Evolutionary conservation across 2,888 invertebrate genomes (phyloP).

Genomic region (Leptura quadrifasciata): DNA sequence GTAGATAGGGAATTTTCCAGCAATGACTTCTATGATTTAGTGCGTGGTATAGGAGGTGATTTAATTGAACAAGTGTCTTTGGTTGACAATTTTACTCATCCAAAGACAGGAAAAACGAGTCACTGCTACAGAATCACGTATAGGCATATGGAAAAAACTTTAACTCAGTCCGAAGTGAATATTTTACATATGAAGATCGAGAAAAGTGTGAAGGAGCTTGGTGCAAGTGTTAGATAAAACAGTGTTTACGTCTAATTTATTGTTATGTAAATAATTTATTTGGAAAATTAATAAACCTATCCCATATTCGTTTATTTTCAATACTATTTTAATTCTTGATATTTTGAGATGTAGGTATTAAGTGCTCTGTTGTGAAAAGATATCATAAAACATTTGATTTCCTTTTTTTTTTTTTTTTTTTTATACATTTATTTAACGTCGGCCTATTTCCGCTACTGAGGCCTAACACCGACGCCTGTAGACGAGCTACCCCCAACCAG

Average conservation of each 20-base stretch:
- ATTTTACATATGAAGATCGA: constrained; percentile 87
- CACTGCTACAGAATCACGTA: constrained; percentile 95
- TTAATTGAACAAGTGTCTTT: constrained; percentile 92
- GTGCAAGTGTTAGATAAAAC: constrained; percentile 73
- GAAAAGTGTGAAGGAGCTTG: constrained; percentile 71
- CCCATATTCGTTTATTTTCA: neutral
- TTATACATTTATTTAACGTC: no score
- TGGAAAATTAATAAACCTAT: neutral
- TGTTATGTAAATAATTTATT: neutral
- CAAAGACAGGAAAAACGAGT: constrained; percentile 87
- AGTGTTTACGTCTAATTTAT: neutral
- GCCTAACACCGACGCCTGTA: no score
- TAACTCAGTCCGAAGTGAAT: constrained; percentile 92
- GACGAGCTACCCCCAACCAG: no score
- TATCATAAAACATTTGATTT: no score
- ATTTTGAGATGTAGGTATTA: no score
- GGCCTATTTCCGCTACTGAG: no score
- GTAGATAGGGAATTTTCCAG: constrained; percentile 79
- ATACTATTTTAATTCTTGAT: neutral
- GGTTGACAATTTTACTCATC: constrained; percentile 91
- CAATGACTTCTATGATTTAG: constrained; percentile 95
- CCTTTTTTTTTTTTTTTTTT: no score
- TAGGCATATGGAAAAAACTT: constrained; percentile 91
- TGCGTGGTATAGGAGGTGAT: constrained; percentile 91
- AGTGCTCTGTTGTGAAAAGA: no score